Base-by-base conservation (phyloP, 2,888 invertebrate species). In the Xanthia icteritia region DNA sequence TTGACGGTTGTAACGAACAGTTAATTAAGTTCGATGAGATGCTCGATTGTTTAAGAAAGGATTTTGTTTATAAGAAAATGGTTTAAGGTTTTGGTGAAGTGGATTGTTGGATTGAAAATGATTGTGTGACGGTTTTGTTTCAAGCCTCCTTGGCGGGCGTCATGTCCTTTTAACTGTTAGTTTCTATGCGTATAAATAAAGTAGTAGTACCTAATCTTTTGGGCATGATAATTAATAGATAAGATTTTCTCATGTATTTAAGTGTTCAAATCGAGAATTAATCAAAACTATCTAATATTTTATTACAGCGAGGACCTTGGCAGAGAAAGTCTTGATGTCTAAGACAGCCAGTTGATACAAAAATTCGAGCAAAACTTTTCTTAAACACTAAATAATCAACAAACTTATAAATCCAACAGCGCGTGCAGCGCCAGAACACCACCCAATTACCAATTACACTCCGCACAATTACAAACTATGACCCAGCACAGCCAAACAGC, bases 1-100 rank as follows among this genome's bases (percentile, higher is more conserved):
- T 96, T 95, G 95, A 96, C 93, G 94, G 92, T 89, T 91, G 88
- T 89, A 92, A 94, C 93, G 92, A 93, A 92, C 93, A 93, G 94
- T 94, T 96, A 95, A 96, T 96, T 94, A 95, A 94, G 91, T 89
- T 84, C 82, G 77, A 84, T 84, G 89, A 89, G 90, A 88, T 87
- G 89, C 84, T 83, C 82, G 87, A 89, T 79, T 80, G 78, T 83
- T 76, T 83, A 77, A 84, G 79, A 86, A 86, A 81, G 77, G 90
- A 90, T 91, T 91, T 89, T 86, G 86, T 91, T 91, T 67, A 42
- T 86, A 88, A 84, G 79, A 68, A 77, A 78, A 81, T 77, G 82
- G 83, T 87, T 89, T 68, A 89, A 84, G 72, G 77, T 79, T 82
- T 88, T 81, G 45, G 65, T 79, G 45, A 71, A 81, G 73, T 72